These are phyloP conservation scores for Ligdia adustata DNA, from an alignment of 2,888 invertebrate genomes.

Conservation along the genomic window DNA sequence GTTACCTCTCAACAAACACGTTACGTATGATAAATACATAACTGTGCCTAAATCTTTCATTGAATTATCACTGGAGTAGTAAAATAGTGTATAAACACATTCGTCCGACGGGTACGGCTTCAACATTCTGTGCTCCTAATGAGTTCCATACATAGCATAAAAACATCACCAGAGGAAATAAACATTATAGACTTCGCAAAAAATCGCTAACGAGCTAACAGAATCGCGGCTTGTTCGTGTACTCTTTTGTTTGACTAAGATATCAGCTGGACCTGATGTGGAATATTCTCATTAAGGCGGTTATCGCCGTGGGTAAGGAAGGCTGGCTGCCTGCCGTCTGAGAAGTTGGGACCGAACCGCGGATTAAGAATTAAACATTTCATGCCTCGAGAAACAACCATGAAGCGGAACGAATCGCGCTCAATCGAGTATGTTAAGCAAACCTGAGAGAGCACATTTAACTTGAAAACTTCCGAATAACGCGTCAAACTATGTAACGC, in stretches of 20 bases:
- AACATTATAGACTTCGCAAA: conserved; percentile 41
- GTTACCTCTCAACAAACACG: conserved; percentile 12
- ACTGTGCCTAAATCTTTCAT: conserved; percentile 33
- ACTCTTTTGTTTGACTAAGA: conserved; percentile 46
- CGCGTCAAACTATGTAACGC: conserved; percentile 7
- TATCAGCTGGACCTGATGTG: conserved; percentile 47
- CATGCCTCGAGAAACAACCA: conserved; percentile 44
- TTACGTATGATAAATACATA: conserved; percentile 27
- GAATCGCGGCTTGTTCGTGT: conserved; percentile 41
- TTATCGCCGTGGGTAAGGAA: conserved; percentile 43
- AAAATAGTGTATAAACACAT: conserved; percentile 48
- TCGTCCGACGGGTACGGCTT: conserved; percentile 33
- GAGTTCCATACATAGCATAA: conserved; percentile 43
- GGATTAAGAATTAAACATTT: conserved; percentile 42
- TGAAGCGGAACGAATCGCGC: conserved; percentile 41
- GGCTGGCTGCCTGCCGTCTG: conserved; percentile 16
- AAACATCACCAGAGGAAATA: conserved; percentile 40
- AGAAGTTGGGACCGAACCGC: background rate
- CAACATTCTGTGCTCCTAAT: conserved; percentile 39
- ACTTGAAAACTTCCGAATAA: conserved; percentile 1
- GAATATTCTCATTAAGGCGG: conserved; percentile 59
- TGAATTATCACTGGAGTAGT: conserved; percentile 42
- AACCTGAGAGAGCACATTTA: conserved; percentile 1
- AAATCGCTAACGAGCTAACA: conserved; percentile 54
- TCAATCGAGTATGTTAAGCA: conserved; percentile 22